phyloP scores from a whole-genome alignment of 2,888 invertebrate species.

The Quadroppia sp. region DNA sequence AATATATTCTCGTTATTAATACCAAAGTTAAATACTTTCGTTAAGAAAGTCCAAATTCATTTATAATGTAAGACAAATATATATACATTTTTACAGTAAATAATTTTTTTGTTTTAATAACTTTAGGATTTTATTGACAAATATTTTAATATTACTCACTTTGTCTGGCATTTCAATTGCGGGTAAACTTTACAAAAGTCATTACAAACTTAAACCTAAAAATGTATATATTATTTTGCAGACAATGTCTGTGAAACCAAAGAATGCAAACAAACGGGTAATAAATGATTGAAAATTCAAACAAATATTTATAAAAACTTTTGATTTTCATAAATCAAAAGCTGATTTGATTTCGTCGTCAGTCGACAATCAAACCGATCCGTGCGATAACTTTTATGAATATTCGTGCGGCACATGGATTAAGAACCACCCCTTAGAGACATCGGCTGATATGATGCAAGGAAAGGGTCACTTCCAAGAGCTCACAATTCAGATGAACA shows the following conservation, averaged over 20 bases:
- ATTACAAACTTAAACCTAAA: no score
- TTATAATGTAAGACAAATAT: background rate
- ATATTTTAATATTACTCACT: background rate
- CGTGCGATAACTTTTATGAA: conserved; percentile 31
- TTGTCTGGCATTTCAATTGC: background rate
- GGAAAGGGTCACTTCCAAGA: background rate
- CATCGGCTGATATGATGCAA: background rate
- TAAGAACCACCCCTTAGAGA: background rate
- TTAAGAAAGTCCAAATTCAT: background rate
- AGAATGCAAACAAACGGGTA: conserved; percentile 16
- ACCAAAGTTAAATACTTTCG: no score
- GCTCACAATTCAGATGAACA: background rate
- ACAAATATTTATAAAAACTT: background rate
- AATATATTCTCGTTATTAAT: no score
- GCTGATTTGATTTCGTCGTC: background rate
- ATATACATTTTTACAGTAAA: background rate
- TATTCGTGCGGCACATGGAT: conserved; percentile 18
- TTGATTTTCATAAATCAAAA: background rate
- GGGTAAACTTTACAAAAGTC: background rate
- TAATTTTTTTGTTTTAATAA: no score
- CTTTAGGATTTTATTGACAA: background rate
- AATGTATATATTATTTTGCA: background rate
- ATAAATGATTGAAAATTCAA: background rate
- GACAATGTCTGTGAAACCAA: background rate
- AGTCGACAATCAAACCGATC: background rate